These are phyloP conservation scores for Paedocypris sp. DNA, from an alignment of 2,113 vertebrate genomes.

Conservation along the genomic window DNA sequence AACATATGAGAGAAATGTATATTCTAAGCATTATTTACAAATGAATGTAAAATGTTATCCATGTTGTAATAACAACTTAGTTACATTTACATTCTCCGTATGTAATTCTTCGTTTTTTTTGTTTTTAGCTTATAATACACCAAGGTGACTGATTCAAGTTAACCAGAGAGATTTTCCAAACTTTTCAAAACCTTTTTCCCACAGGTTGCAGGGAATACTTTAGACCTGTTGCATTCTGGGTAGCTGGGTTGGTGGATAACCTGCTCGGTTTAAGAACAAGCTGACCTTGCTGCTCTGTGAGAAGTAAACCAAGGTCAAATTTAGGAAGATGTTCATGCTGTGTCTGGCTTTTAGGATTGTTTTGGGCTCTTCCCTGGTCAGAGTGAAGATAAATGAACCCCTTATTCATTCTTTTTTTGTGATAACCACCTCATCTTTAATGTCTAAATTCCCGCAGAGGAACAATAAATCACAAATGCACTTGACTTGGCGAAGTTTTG, in stretches of 20 bases:
- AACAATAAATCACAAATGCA: slow-evolving; percentile 19
- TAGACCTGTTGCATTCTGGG: neutral
- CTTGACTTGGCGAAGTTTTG: slow-evolving; percentile 1
- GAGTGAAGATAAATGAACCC: slow-evolving; percentile 15
- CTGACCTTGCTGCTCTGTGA: too few species aligned
- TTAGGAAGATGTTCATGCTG: neutral
- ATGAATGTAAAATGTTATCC: too few species aligned
- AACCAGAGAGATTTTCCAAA: neutral
- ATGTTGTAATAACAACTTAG: too few species aligned
- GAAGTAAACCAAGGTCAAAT: too few species aligned
- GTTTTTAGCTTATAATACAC: too few species aligned
- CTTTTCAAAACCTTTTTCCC: neutral
- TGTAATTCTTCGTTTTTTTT: too few species aligned
- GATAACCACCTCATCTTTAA: slow-evolving; percentile 1
- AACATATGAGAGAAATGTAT: too few species aligned
- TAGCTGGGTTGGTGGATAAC: too few species aligned
- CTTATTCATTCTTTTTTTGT: slow-evolving; percentile 14
- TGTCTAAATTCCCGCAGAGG: neutral
- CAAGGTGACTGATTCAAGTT: slow-evolving; percentile 1
- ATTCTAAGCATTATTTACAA: too few species aligned
- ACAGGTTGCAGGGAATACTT: neutral
- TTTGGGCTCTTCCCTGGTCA: neutral
- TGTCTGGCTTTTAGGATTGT: neutral
- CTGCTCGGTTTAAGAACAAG: too few species aligned
- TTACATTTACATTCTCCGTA: too few species aligned